These are phyloP conservation scores for Pachyseris speciosa DNA, from an alignment of 64 coral and sea anemone genomes.

Conservation along the genomic window DNA sequence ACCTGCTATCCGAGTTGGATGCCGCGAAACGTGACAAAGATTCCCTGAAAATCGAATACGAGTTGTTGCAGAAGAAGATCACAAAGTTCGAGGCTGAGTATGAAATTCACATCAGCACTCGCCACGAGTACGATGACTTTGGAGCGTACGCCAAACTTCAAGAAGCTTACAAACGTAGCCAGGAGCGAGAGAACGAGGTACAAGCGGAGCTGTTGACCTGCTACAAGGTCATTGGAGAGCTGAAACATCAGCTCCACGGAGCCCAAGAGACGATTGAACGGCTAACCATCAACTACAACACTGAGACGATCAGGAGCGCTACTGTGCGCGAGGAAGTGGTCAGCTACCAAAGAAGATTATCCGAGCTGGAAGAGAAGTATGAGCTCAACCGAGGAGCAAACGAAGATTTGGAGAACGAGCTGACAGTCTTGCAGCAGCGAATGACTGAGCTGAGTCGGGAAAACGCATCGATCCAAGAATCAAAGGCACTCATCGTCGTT, in stretches of 20 bases:
- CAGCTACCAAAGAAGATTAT: conserved; percentile 77
- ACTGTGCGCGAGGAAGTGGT: conserved; percentile 80
- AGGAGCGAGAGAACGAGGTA: conserved; percentile 93
- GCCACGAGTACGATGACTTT: conserved; percentile 84
- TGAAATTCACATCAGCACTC: conserved; percentile 79
- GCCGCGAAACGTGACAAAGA: conserved; percentile 72
- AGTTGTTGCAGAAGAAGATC: conserved; percentile 79
- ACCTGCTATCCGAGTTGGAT: conserved; percentile 80
- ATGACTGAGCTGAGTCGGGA: conserved; percentile 68
- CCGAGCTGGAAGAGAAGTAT: conserved; percentile 91
- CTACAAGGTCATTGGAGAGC: conserved; percentile 67
- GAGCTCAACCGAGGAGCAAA: conserved; percentile 81
- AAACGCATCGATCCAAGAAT: conserved; percentile 71
- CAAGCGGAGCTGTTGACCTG: conserved; percentile 79
- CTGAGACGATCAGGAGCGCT: conserved; percentile 54
- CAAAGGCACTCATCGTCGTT: conserved; percentile 68
- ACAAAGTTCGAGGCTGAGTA: conserved; percentile 87
- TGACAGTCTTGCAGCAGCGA: conserved; percentile 84
- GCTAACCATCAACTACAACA: conserved; percentile 72
- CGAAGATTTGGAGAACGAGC: conserved; percentile 85
- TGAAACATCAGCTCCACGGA: conserved; percentile 69
- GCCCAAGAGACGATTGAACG: conserved; percentile 61
- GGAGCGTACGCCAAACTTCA: conserved; percentile 77
- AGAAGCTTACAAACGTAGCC: conserved; percentile 89
- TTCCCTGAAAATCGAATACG: conserved; percentile 71